Evolutionary conservation across 2,888 invertebrate species (phyloP), one percentile per base, ranked within the genome.

Genomic region (Caenorhabditis becei): DNA sequence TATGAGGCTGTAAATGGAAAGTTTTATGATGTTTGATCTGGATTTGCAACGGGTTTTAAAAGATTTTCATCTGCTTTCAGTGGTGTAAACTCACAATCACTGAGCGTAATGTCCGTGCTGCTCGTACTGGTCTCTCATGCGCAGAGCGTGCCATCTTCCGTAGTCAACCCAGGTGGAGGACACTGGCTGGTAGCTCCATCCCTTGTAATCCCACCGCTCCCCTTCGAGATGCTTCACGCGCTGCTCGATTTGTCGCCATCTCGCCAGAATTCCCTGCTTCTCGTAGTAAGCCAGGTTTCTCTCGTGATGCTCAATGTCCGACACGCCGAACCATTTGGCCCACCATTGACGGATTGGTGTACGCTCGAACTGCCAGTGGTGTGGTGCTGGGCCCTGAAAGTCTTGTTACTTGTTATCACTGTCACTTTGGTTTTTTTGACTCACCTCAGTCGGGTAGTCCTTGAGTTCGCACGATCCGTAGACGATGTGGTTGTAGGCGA

Each of bases 141-240:
- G 83, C 37, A 88, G 63, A 23, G 86, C 86, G 44, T 86, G 87
- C 85, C 86, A 85, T 70, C 89, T 83, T 23, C 87, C 86, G 61
- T 85, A 85, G 54, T 89, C 89, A 63, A 89, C 83, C 89, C 89
- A 89, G 53, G 84, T 77, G 44, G 89, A 80, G 20, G 88, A 88
- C n/a, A 89, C 88, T 53, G 89, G 89, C 77, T 87, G 84, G 67
- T 89, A 89, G 74, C 82, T 86, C 85, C 86, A 90, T 26, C 86
- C 89, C 83, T 90, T 90, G 83, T 90, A 89, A 74, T 89, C 89
- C 87, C 88, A 88, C 63, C 89, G 83, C 77, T 89, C 88, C 18
- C 89, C 88, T 79, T 89, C 86, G 56, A 89, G 81, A 83, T 89
- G 89, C 83, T 86, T 87, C 61, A 89, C 89, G 35, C 89, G 88